A percentile compares a stretch with the other conserved stretches of the same genome.
These are phyloP conservation scores for Morelia viridis DNA, from an alignment of 2,797 vertebrate genomes.

Conservation along the genomic window DNA sequence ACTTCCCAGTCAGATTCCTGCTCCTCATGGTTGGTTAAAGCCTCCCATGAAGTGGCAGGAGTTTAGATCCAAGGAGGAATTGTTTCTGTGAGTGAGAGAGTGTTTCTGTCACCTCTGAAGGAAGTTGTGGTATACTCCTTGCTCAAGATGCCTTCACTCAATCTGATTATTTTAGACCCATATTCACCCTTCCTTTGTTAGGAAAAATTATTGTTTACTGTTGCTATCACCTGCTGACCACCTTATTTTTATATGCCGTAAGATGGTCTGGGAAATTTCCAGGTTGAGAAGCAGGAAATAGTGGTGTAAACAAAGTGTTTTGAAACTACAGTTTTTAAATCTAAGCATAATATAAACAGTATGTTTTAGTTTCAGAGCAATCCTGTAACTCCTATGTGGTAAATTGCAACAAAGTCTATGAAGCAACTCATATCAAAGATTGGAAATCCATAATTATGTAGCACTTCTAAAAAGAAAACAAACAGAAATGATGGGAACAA, in stretches of 20 bases:
- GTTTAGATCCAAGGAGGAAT: background rate
- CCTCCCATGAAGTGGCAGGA: background rate
- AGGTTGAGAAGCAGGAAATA: too few species aligned
- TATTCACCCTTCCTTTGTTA: background rate
- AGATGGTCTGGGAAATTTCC: too few species aligned
- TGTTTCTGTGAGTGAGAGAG: too few species aligned
- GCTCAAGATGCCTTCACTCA: background rate
- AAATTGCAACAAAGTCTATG: background rate
- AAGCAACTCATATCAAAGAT: background rate
- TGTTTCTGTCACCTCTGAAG: background rate
- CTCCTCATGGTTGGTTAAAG: too few species aligned
- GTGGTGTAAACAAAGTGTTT: background rate
- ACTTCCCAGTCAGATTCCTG: too few species aligned
- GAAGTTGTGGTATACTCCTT: background rate
- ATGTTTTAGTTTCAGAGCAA: background rate
- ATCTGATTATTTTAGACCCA: background rate
- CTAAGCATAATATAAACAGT: background rate
- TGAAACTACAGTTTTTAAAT: background rate
- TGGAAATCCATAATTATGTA: background rate
- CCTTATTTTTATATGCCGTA: too few species aligned
- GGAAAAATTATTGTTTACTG: too few species aligned
- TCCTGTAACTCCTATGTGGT: background rate
- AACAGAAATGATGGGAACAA: background rate
- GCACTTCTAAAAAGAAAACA: background rate
- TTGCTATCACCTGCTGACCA: too few species aligned